Evolutionary conservation across 1,140 invertebrate genomes (phyloP).

Genomic region (Cyclargus thomasi): DNA sequence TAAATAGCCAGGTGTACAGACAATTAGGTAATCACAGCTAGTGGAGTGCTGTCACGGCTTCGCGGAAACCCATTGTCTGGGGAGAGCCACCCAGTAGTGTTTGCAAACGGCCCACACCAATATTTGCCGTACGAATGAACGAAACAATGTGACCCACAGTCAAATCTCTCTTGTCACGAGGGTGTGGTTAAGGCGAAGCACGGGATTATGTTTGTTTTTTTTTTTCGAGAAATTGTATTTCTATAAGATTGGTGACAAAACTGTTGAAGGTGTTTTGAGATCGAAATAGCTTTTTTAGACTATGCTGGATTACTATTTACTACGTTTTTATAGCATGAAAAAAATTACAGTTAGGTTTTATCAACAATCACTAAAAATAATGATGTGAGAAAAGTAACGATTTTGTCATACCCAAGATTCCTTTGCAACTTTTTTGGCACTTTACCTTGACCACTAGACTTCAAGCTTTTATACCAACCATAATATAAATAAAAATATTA

Average conservation of each 20-base stretch:
- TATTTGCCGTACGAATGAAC: constrained; percentile 69
- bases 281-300: background rate
- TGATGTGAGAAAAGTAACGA: too few relatives aligned
- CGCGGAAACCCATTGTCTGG: constrained; percentile 60
- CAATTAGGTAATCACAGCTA: constrained; percentile 71
- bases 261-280: background rate
- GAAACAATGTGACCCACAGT: constrained; percentile 67
- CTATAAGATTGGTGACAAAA: background rate
- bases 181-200: constrained; percentile 45
- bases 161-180: constrained; percentile 51
- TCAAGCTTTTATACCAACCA: too few relatives aligned
- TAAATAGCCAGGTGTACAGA: constrained; percentile 66
- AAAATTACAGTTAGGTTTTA: too few relatives aligned
- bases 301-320: background rate
- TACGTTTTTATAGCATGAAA: too few relatives aligned
- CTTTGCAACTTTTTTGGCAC: too few relatives aligned
- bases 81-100: constrained; percentile 66
- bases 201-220: constrained; percentile 5
- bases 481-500: too few relatives aligned
- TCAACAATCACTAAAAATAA: too few relatives aligned
- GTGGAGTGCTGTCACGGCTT: constrained; percentile 67
- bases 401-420: too few relatives aligned
- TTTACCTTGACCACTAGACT: too few relatives aligned
- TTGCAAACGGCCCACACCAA: constrained; percentile 67
- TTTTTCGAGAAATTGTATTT: background rate